Evolutionary conservation across 2,888 invertebrate species (phyloP).

Genomic region (Pilophorus perplexus): DNA sequence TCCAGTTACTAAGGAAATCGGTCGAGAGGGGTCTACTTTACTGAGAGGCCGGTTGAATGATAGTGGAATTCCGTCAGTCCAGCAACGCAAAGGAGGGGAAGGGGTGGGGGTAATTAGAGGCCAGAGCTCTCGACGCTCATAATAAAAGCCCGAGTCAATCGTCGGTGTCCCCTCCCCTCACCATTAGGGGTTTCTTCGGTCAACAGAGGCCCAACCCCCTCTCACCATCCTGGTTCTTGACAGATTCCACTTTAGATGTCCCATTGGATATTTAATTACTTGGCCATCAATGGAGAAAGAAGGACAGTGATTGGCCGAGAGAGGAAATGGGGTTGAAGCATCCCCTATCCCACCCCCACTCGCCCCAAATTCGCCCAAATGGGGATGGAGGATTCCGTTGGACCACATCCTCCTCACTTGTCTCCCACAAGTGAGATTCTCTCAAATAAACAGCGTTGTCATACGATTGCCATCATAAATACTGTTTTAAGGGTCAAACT

Average conservation of each 20-base stretch:
- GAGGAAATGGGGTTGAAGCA: neutral
- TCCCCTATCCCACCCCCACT: too few relatives aligned
- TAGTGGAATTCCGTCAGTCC: too few relatives aligned
- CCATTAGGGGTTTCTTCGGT: neutral
- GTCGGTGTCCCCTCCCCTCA: neutral
- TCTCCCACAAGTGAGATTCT: too few relatives aligned
- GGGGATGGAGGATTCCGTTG: too few relatives aligned
- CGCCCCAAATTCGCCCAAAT: too few relatives aligned
- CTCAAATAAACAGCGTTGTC: too few relatives aligned
- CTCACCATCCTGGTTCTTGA: neutral
- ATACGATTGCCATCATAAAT: too few relatives aligned
- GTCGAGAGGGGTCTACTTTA: too few relatives aligned
- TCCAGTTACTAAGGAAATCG: too few relatives aligned
- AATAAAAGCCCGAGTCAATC: conserved; percentile 29
- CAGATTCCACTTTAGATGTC: conserved; percentile 24
- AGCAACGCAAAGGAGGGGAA: neutral
- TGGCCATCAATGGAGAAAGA: conserved; percentile 19
- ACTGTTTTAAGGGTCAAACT: too few relatives aligned
- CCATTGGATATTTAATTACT: conserved; percentile 28
- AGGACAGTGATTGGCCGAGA: conserved; percentile 25
- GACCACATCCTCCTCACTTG: too few relatives aligned
- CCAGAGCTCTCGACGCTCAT: conserved; percentile 24
- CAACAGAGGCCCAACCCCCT: neutral
- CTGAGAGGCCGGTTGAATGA: too few relatives aligned
- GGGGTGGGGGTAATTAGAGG: conserved; percentile 17